A percentile compares a stretch with the other conserved stretches of the same genome.
Conservation (phyloP, 2,113 vertebrate genomes). For the Rhynchomys soricoides region DNA sequence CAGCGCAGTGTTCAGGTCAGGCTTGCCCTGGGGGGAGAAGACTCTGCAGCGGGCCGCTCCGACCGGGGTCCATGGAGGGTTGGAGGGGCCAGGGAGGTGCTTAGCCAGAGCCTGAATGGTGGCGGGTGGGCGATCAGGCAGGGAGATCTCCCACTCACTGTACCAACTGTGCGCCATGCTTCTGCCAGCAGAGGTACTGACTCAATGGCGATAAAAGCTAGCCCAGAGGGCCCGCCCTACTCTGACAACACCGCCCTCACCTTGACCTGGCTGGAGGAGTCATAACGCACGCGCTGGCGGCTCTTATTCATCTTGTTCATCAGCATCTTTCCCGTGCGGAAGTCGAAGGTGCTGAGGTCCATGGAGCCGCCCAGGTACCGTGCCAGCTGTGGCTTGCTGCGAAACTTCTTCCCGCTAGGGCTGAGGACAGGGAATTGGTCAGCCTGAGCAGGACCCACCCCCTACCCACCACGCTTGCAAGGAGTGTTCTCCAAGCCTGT, state of each 20-base stretch:
- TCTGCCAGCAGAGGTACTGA: too few relatives aligned
- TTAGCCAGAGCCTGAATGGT: background rate
- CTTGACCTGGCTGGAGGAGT: constrained; percentile 96
- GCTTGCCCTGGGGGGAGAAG: constrained; percentile 91
- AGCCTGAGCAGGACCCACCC: background rate
- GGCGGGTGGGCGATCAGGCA: background rate
- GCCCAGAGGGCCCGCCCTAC: background rate
- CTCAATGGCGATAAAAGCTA: background rate
- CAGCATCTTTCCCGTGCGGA: constrained; percentile 97
- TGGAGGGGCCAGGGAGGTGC: background rate
- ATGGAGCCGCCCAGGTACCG: constrained; percentile 98
- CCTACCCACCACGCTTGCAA: too few relatives aligned
- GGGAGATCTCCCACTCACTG: background rate
- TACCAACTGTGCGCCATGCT: background rate
- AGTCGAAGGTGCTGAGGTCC: constrained; percentile 98
- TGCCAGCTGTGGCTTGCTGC: constrained; percentile 98
- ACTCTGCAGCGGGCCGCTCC: background rate
- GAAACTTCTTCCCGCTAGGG: constrained; percentile 99
- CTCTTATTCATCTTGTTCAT: constrained; percentile 98
- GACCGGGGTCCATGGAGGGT: background rate
- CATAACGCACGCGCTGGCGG: constrained; percentile 95
- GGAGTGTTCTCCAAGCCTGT: background rate
- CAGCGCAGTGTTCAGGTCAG: constrained; percentile 97
- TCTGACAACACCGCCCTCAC: constrained; percentile 82
- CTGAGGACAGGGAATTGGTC: constrained; percentile 81